A percentile compares a stretch with the other conserved stretches of the same genome.
phyloP scores from a whole-genome alignment of 2,888 invertebrate species.

The Drosophila heteroneura region DNA sequence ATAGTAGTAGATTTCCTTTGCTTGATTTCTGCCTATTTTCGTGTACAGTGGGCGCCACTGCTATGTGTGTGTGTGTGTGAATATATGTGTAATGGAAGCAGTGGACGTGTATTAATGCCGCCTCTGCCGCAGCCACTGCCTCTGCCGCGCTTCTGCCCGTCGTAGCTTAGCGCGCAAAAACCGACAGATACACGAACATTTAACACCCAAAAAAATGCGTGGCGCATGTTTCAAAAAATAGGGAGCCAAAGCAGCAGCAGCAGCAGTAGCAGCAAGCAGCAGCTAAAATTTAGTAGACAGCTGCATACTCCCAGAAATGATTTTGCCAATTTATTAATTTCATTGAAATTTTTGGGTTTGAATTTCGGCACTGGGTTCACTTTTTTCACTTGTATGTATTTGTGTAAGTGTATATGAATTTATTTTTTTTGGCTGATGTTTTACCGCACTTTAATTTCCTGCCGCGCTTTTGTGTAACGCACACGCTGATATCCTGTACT shows the following conservation, averaged over 20 bases:
- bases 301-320: constrained; percentile 13
- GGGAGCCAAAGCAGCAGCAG: constrained; percentile 21
- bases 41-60: constrained; percentile 45
- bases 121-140: constrained; percentile 45
- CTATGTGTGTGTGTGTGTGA: constrained; percentile 25
- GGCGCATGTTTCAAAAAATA: constrained; percentile 72
- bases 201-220: constrained; percentile 80
- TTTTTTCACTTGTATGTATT: constrained; percentile 37
- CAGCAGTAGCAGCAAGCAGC: constrained; percentile 1
- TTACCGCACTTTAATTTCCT: constrained; percentile 48
- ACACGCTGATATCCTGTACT: constrained; percentile 84
- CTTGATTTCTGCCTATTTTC: constrained; percentile 69
- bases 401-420: constrained; percentile 36
- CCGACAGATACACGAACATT: constrained; percentile 82
- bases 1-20: constrained; percentile 64
- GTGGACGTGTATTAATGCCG: constrained; percentile 74
- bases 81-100: constrained; percentile 27
- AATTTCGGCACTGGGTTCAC: constrained; percentile 37
- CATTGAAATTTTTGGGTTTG: constrained; percentile 38
- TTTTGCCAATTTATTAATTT: constrained; percentile 19
- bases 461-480: constrained; percentile 65
- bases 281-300: constrained; percentile 29
- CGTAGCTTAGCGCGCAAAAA: constrained; percentile 74
- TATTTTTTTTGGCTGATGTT: constrained; percentile 22
- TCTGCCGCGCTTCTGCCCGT: constrained; percentile 52